Conservation (phyloP, 2,797 vertebrate species). For the Anguilla megastoma region DNA sequence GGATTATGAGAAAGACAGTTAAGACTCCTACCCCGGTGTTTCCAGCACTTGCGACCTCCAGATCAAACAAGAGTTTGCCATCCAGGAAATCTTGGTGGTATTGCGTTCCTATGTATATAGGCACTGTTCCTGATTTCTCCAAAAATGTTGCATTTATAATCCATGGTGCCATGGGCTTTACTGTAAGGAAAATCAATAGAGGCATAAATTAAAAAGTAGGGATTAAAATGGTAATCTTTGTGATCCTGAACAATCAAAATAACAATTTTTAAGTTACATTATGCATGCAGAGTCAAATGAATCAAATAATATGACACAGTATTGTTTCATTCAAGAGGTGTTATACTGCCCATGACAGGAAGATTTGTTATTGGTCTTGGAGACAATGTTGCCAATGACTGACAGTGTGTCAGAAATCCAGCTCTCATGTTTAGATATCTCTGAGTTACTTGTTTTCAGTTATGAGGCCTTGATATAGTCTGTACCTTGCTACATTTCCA, state of each 20-base stretch:
- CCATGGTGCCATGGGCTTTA: slow-evolving; percentile 61
- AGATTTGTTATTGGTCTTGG: too few relatives aligned
- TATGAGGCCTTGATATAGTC: neutral
- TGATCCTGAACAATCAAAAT: too few relatives aligned
- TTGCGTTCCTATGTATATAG: slow-evolving; percentile 51
- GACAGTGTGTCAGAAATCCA: neutral
- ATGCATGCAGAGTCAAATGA: too few relatives aligned
- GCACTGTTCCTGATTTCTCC: neutral
- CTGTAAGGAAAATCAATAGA: slow-evolving; percentile 47
- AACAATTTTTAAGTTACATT: too few relatives aligned
- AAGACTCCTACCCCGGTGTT: slow-evolving; percentile 17
- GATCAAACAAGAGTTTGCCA: slow-evolving; percentile 51
- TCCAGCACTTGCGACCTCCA: slow-evolving; percentile 45
- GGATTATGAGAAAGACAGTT: neutral
- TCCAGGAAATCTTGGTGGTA: slow-evolving; percentile 55
- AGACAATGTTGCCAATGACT: too few relatives aligned
- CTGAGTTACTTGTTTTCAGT: neutral
- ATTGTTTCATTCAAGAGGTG: too few relatives aligned
- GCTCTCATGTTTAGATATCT: neutral
- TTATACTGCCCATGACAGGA: too few relatives aligned
- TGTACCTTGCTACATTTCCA: neutral
- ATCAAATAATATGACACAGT: too few relatives aligned
- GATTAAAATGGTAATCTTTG: too few relatives aligned
- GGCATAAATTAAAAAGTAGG: neutral
- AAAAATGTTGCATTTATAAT: slow-evolving; percentile 52